Evolutionary conservation across 2,888 invertebrate species (phyloP), one percentile per base, ranked within the genome.

Genomic region (Drosophila parthenogenetica): DNA sequence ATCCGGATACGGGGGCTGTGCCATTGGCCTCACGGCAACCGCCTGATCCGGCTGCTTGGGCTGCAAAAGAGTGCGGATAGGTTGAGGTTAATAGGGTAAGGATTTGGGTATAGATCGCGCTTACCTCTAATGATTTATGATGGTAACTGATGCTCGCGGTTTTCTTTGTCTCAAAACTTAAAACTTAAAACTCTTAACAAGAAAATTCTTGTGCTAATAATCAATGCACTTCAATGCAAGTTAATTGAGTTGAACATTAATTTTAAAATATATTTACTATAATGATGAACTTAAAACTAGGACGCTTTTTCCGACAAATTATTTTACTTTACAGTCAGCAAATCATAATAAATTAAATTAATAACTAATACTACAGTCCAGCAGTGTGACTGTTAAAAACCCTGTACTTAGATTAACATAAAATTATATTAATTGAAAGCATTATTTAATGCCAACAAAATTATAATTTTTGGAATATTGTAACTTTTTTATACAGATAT

Each of bases 21-120:
- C 95, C 96, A 85, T 95, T 95, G 50, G 93, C 94, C 85, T 96
- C 95, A 0, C 94, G 94, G 90, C 96, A 96, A 87, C 51, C 81
- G 69, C 67, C 87, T 11, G 73, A 90, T 81, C 84, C 90, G 82
- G 83, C 90, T 59, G 90, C 77, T 58, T 77, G 87, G 35, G 86
- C 89, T 86, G 79, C n/a, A 79, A 84, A 10, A 72, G 58, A 74
- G 53, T 46, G 60, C 57, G 71, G 75, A 75, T 68, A 75, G 68
- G 58, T 77, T 29, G 46, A 45, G 63, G 73, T 85, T 81, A 87
- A 69, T 81, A 74, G 63, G 64, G 73, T 69, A 40, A 57, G 76
- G 68, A 39, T 46, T 29, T 59, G 69, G 61, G 55, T 40, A 17
- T 5, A 50, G 68, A 10, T 40, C 48, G 61, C 59, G 55, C 90